These are phyloP conservation scores for Cotesia typhae DNA, from an alignment of 1,140 invertebrate genomes.

Conservation along the genomic window DNA sequence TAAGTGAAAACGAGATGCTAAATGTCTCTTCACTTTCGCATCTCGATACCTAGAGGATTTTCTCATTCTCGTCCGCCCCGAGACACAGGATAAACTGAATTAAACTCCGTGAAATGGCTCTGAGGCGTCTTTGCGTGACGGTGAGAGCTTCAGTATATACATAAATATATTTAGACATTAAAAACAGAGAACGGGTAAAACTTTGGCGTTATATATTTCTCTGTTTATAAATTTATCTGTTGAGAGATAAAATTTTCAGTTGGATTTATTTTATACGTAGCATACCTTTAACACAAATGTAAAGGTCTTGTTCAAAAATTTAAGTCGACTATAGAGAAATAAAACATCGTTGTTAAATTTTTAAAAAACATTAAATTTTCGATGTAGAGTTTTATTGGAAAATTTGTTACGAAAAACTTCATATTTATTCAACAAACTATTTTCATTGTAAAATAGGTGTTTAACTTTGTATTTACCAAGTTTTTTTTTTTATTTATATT, in stretches of 20 bases:
- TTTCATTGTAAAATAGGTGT: too few relatives aligned
- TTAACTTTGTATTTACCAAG: neutral
- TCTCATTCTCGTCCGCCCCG: neutral
- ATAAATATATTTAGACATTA: neutral
- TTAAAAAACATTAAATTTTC: too few relatives aligned
- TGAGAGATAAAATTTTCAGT: slow-evolving; percentile 2
- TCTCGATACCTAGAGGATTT: slow-evolving; percentile 19
- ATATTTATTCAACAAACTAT: too few relatives aligned
- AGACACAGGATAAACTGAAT: slow-evolving; percentile 35
- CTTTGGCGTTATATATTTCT: slow-evolving; percentile 20
- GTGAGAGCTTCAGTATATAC: neutral
- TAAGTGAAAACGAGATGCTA: slow-evolving; percentile 7
- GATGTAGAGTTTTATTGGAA: too few relatives aligned
- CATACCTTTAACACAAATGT: too few relatives aligned
- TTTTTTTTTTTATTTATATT: slow-evolving; percentile 29
- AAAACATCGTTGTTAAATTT: too few relatives aligned
- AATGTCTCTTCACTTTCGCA: slow-evolving; percentile 11
- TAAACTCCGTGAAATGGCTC: slow-evolving; percentile 30
- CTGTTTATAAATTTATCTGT: neutral
- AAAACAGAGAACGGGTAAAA: slow-evolving; percentile 18
- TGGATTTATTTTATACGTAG: too few relatives aligned
- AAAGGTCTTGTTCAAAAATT: too few relatives aligned
- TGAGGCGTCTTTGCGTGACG: slow-evolving; percentile 16
- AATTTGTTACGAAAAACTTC: too few relatives aligned
- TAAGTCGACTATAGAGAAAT: too few relatives aligned